Percentiles rank a stretch among this genome's conserved stretches.
Conservation (phyloP, 2,797 vertebrate species). For the Austrolebias charrua region DNA sequence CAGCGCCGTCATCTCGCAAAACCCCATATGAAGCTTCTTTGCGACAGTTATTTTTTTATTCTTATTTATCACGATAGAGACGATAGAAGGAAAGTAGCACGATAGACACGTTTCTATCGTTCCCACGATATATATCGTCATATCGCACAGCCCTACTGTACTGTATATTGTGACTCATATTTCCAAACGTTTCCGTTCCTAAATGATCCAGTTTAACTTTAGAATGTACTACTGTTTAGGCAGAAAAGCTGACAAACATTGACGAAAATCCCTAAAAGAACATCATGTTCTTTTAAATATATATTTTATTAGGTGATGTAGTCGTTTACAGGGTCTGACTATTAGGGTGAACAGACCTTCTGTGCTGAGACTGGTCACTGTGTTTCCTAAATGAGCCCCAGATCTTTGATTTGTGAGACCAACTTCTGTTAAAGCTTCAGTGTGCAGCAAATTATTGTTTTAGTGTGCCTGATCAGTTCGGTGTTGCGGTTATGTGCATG, state of each 20-base stretch:
- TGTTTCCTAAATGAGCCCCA: conserved; percentile 26
- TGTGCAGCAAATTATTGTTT: conserved; percentile 10
- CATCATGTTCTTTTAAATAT: neutral
- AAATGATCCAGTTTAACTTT: no score
- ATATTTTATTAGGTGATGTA: neutral
- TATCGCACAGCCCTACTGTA: no score
- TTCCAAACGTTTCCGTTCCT: no score
- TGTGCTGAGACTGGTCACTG: neutral
- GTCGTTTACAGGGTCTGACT: conserved; percentile 2
- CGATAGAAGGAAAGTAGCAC: no score
- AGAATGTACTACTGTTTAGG: neutral
- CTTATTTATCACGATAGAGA: no score
- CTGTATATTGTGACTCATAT: no score
- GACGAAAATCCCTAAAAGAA: neutral
- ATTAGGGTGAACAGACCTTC: conserved; percentile 18
- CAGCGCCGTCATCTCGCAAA: no score
- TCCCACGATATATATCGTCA: no score
- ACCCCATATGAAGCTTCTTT: no score
- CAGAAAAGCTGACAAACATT: neutral
- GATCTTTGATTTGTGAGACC: conserved; percentile 34
- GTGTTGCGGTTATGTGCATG: conserved; percentile 17
- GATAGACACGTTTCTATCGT: no score
- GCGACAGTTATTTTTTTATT: no score
- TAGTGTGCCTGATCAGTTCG: conserved; percentile 17
- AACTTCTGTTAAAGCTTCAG: conserved; percentile 5